Conservation (phyloP, 2,888 invertebrate genomes). For the Galerucella nymphaeae region DNA sequence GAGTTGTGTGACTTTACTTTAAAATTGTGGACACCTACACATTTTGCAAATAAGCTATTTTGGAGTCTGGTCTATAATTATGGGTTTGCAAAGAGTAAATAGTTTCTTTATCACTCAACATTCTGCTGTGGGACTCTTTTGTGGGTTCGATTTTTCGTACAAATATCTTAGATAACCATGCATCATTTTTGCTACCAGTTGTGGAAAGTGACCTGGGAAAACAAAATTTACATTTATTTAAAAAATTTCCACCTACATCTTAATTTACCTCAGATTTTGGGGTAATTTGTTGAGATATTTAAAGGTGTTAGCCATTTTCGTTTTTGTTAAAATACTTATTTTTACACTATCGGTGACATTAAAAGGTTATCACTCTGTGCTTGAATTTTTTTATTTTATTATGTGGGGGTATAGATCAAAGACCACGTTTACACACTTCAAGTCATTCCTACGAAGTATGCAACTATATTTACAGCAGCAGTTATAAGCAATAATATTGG, state of each 20-base stretch:
- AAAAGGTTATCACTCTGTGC: slow-evolving; percentile 52
- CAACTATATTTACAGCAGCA: not conserved
- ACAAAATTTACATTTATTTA: slow-evolving; percentile 2
- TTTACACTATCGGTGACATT: slow-evolving; percentile 51
- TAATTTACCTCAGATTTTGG: slow-evolving; percentile 56
- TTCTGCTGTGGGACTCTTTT: slow-evolving; percentile 95
- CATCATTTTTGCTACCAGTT: slow-evolving; percentile 69
- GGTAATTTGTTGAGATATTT: slow-evolving; percentile 55
- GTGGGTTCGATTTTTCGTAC: slow-evolving; percentile 93
- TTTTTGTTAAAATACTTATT: slow-evolving; percentile 34
- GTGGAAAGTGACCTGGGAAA: slow-evolving; percentile 58
- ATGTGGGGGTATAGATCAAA: slow-evolving; percentile 11
- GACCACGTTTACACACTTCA: slow-evolving; percentile 3
- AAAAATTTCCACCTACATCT: not conserved
- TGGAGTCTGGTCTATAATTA: slow-evolving; percentile 90
- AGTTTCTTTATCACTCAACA: slow-evolving; percentile 95
- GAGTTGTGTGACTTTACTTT: not conserved
- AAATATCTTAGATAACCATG: slow-evolving; percentile 89
- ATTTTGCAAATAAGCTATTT: slow-evolving; percentile 87
- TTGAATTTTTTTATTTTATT: not conserved
- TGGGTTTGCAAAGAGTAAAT: slow-evolving; percentile 96
- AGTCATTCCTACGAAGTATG: not conserved
- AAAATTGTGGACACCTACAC: slow-evolving; percentile 78
- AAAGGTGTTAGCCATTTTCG: slow-evolving; percentile 58
- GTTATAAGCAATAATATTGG: not conserved